These are phyloP conservation scores for Morpho helenor DNA, from an alignment of 2,888 invertebrate genomes.

Conservation along the genomic window DNA sequence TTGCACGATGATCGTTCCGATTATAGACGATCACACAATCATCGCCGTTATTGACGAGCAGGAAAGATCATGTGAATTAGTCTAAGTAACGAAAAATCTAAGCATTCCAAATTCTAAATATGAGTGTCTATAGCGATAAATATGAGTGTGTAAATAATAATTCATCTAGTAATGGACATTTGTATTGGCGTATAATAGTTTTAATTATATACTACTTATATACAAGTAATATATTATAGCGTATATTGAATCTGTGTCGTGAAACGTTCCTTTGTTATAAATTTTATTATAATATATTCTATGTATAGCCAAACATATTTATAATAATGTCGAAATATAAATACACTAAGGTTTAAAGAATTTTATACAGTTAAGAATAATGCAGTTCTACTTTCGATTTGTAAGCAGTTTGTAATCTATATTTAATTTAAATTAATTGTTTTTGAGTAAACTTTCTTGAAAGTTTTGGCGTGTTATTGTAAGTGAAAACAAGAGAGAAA, in stretches of 20 bases:
- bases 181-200: slow-evolving; percentile 45
- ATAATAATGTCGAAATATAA: slow-evolving; percentile 35
- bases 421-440: too few relatives aligned
- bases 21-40: too few relatives aligned
- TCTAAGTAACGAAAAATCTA: slow-evolving; percentile 32
- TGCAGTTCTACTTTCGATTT: slow-evolving; percentile 42
- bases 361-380: slow-evolving; percentile 57
- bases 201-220: slow-evolving; percentile 40
- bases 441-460: too few relatives aligned
- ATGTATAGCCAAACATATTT: slow-evolving; percentile 55
- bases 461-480: too few relatives aligned
- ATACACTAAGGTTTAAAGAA: slow-evolving; percentile 39
- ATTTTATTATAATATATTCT: slow-evolving; percentile 60
- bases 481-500: too few relatives aligned
- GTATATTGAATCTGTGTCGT: slow-evolving; percentile 60
- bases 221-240: slow-evolving; percentile 41
- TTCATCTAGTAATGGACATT: slow-evolving; percentile 54
- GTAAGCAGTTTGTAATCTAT: not conserved
- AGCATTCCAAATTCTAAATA: slow-evolving; percentile 63
- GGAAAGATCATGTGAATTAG: slow-evolving; percentile 44
- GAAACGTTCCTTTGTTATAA: slow-evolving; percentile 66
- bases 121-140: slow-evolving; percentile 32
- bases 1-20: too few relatives aligned
- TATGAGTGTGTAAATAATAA: slow-evolving; percentile 51
- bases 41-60: too few relatives aligned